These are phyloP conservation scores for Drosophila subquinaria DNA, from an alignment of 2,888 invertebrate genomes.

Conservation along the genomic window DNA sequence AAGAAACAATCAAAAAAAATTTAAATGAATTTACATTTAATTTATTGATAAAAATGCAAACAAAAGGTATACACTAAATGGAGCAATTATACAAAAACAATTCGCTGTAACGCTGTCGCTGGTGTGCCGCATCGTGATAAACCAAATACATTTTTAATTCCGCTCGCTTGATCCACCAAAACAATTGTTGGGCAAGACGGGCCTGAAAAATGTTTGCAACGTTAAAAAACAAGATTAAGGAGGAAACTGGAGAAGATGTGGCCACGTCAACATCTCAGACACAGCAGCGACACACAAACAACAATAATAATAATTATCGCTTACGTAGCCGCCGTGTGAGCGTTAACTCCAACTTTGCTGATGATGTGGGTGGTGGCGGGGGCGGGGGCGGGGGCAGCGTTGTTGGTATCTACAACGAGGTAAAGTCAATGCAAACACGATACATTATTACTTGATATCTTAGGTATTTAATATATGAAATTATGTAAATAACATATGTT, in stretches of 20 bases:
- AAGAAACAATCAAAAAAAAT: conserved; percentile 24
- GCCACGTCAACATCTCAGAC: conserved; percentile 69
- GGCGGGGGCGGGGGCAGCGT: conserved; percentile 41
- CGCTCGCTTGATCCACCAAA: background rate
- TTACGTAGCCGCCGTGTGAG: conserved; percentile 84
- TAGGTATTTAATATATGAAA: background rate
- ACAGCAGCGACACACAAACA: conserved; percentile 55
- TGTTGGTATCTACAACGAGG: conserved; percentile 56
- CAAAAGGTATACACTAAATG: conserved; percentile 41
- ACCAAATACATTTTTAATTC: conserved; percentile 24
- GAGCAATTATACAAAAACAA: conserved; percentile 59
- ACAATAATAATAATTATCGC: conserved; percentile 81
- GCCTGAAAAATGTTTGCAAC: conserved; percentile 91
- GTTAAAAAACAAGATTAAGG: conserved; percentile 94
- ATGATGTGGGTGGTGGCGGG: conserved; percentile 68
- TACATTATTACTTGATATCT: conserved; percentile 21
- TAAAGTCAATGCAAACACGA: conserved; percentile 42
- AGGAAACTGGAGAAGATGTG: conserved; percentile 94
- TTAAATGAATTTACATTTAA: conserved; percentile 75
- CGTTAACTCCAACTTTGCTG: conserved; percentile 82
- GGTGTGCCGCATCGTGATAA: conserved; percentile 24
- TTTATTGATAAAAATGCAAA: conserved; percentile 60
- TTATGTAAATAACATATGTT: conserved; percentile 44
- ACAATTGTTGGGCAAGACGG: conserved; percentile 11
- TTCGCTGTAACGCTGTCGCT: conserved; percentile 20